Conservation (phyloP, 2,797 vertebrate species). For the Oceanodroma leucorhoa region DNA sequence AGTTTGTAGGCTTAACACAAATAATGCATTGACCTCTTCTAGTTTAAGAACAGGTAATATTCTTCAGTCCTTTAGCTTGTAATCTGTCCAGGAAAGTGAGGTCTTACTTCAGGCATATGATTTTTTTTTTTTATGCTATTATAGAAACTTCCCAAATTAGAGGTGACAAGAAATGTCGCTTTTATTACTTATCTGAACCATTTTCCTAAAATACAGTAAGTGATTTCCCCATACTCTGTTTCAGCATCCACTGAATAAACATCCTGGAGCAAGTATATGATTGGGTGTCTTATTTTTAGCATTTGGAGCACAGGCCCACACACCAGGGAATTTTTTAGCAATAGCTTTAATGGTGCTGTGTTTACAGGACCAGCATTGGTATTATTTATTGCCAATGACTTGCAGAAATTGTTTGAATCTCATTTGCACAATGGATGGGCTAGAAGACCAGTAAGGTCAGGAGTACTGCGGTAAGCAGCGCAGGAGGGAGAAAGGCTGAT, state of each 20-base stretch:
- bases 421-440: slow-evolving; percentile 42
- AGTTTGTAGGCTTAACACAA: not conserved
- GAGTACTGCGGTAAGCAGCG: not conserved
- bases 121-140: not conserved
- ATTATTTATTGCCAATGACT: slow-evolving; percentile 43
- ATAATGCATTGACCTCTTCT: not conserved
- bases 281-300: slow-evolving; percentile 26
- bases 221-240: slow-evolving; percentile 3
- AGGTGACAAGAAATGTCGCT: not conserved
- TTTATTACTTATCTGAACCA: slow-evolving; percentile 9
- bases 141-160: slow-evolving; percentile 4
- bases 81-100: not conserved
- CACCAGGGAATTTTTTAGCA: slow-evolving; percentile 37
- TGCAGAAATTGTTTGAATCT: slow-evolving; percentile 54
- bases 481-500: not conserved
- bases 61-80: not conserved
- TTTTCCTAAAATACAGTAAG: slow-evolving; percentile 11
- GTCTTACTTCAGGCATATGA: not conserved
- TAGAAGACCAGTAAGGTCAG: slow-evolving; percentile 6
- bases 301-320: not conserved
- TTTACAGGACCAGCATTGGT: slow-evolving; percentile 11
- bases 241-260: slow-evolving; percentile 9
- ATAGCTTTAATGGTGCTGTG: slow-evolving; percentile 40
- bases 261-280: not conserved
- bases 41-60: not conserved